Percentiles rank a stretch among this genome's conserved stretches.
Evolutionary conservation across 2,888 invertebrate species (phyloP).

Genomic region (Carpatolechia fugitivella): DNA sequence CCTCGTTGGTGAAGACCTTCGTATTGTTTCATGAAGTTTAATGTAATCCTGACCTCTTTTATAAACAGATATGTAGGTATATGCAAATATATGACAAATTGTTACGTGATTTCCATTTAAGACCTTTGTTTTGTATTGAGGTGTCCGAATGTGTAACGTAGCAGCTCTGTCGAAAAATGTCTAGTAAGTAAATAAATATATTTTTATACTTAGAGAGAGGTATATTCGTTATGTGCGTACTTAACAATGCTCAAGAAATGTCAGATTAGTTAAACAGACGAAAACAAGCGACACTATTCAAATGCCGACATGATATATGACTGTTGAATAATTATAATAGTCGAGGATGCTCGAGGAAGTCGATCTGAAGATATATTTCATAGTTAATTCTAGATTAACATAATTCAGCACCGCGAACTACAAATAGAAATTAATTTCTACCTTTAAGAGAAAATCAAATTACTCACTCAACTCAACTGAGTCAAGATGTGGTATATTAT

Average conservation of each 20-base stretch:
- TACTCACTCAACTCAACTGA: background rate
- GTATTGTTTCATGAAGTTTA: too few species aligned
- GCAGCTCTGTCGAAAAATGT: too few species aligned
- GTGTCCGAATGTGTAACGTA: too few species aligned
- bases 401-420: background rate
- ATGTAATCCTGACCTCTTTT: too few species aligned
- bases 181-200: too few species aligned
- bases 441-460: background rate
- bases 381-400: constrained; percentile 10
- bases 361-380: constrained; percentile 3
- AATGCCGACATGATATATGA: constrained; percentile 2
- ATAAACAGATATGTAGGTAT: too few species aligned
- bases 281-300: constrained; percentile 3
- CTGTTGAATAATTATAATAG: background rate
- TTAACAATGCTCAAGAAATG: background rate
- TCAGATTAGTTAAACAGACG: background rate
- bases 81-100: too few species aligned
- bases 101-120: too few species aligned
- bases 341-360: constrained; percentile 8
- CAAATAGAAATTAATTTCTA: constrained; percentile 1
- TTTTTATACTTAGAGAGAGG: too few species aligned
- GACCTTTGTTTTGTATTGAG: too few species aligned
- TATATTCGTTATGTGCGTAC: too few species aligned
- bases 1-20: too few species aligned
- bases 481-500: background rate